A percentile compares a stretch with the other conserved stretches of the same genome.
Evolutionary conservation across 2,888 invertebrate species (phyloP).

Genomic region (Anticlea derivata): DNA sequence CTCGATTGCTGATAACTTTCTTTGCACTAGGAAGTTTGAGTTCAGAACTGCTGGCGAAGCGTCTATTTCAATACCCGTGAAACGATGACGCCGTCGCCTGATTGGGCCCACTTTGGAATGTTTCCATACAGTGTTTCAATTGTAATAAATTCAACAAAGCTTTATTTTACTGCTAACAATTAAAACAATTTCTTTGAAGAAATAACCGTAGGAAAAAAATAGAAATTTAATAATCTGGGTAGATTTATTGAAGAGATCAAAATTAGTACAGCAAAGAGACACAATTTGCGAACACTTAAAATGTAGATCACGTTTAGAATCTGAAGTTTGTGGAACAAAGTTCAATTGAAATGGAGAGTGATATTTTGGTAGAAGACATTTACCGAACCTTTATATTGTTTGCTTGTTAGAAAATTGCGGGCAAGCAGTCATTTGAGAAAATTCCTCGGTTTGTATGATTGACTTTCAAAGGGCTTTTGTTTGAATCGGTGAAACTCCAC

Average conservation of each 20-base stretch:
- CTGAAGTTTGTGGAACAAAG: constrained; percentile 47
- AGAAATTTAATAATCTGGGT: constrained; percentile 13
- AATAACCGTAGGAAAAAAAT: background rate
- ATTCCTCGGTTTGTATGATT: constrained; percentile 19
- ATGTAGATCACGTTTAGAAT: constrained; percentile 55
- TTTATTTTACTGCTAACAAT: background rate
- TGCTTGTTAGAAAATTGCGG: constrained; percentile 27
- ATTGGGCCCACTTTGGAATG: constrained; percentile 32
- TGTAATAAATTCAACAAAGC: constrained; percentile 9
- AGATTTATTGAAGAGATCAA: constrained; percentile 23
- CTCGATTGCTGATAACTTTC: constrained; percentile 79
- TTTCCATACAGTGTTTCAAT: constrained; percentile 23
- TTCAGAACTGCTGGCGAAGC: constrained; percentile 55
- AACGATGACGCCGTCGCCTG: constrained; percentile 23
- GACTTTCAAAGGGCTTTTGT: constrained; percentile 26
- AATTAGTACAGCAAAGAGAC: constrained; percentile 33
- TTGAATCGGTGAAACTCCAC: constrained; percentile 21
- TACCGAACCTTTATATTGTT: constrained; percentile 38
- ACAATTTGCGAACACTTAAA: constrained; percentile 31
- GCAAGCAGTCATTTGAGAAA: constrained; percentile 20
- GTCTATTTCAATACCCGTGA: constrained; percentile 29
- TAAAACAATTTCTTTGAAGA: constrained; percentile 1
- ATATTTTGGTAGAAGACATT: constrained; percentile 38
- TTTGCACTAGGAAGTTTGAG: constrained; percentile 66
- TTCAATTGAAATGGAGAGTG: constrained; percentile 45